Conservation (phyloP, 2,797 vertebrate genomes). For the Neostethus bicornis region DNA sequence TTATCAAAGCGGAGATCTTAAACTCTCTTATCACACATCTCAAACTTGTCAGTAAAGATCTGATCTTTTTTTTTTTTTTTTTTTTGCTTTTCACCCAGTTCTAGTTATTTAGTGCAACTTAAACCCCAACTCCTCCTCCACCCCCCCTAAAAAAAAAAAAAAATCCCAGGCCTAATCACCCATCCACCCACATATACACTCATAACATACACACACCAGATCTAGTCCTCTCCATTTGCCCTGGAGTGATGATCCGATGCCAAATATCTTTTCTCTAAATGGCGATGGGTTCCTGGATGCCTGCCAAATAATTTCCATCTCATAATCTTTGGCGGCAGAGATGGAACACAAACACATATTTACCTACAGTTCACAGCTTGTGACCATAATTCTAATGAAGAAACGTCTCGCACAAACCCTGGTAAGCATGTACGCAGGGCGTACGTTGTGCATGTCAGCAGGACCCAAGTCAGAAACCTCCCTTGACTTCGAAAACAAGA, state of each 20-base stretch:
- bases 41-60: constrained; percentile 45
- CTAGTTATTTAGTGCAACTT: constrained; percentile 26
- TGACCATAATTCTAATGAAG: constrained; percentile 65
- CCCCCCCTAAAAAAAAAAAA: background rate
- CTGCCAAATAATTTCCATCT: constrained; percentile 80
- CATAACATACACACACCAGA: constrained; percentile 36
- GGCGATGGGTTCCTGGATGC: constrained; percentile 70
- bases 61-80: constrained; percentile 7
- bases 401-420: constrained; percentile 27
- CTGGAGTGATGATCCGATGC: constrained; percentile 71
- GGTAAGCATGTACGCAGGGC: constrained; percentile 4
- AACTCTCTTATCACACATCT: constrained; percentile 60
- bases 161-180: constrained; percentile 1
- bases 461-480: constrained; percentile 24
- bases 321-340: constrained; percentile 75
- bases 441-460: constrained; percentile 38
- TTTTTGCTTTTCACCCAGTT: constrained; percentile 13
- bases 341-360: constrained; percentile 77
- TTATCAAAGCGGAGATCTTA: constrained; percentile 57
- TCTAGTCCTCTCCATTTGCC: constrained; percentile 69
- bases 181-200: constrained; percentile 10
- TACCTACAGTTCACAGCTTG: constrained; percentile 80
- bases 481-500: constrained; percentile 36
- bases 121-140: constrained; percentile 13
- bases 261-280: constrained; percentile 77